Evolutionary conservation across 2,113 vertebrate genomes (phyloP).

Genomic region (Pseudolaguvia tuberculata): DNA sequence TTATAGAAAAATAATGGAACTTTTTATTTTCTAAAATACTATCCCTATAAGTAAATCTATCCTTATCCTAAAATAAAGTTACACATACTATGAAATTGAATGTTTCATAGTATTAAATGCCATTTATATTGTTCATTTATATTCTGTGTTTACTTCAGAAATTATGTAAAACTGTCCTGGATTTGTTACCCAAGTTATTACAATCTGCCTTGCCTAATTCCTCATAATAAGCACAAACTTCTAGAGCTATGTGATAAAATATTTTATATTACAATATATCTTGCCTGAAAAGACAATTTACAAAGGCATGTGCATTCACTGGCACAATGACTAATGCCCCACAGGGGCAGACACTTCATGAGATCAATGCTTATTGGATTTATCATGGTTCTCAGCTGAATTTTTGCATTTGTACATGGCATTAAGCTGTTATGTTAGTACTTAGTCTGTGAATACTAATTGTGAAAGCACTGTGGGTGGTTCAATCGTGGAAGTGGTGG

Average conservation of each 20-base stretch:
- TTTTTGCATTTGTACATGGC: constrained; percentile 27
- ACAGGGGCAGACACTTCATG: constrained; percentile 56
- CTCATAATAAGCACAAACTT: neutral
- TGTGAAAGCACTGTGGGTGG: neutral
- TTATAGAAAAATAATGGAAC: too few relatives aligned
- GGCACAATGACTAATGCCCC: constrained; percentile 59
- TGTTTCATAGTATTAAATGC: neutral
- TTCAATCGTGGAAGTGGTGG: too few relatives aligned
- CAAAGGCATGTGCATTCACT: constrained; percentile 48
- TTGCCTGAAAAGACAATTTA: constrained; percentile 35
- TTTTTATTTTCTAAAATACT: too few relatives aligned
- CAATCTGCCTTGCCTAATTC: neutral
- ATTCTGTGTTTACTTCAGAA: neutral
- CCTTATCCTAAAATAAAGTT: too few relatives aligned
- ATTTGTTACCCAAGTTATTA: neutral
- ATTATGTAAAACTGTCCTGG: neutral
- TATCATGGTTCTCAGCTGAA: constrained; percentile 20
- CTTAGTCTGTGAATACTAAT: constrained; percentile 12
- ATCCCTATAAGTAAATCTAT: too few relatives aligned
- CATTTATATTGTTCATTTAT: neutral
- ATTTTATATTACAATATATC: constrained; percentile 13
- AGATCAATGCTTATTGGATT: constrained; percentile 33
- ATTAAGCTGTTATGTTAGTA: neutral
- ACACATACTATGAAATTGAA: too few relatives aligned
- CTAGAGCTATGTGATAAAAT: neutral